Evolutionary conservation across 2,888 invertebrate species (phyloP), one percentile per base, ranked within the genome.

Genomic region (Mesodorylaimus sp.): DNA sequence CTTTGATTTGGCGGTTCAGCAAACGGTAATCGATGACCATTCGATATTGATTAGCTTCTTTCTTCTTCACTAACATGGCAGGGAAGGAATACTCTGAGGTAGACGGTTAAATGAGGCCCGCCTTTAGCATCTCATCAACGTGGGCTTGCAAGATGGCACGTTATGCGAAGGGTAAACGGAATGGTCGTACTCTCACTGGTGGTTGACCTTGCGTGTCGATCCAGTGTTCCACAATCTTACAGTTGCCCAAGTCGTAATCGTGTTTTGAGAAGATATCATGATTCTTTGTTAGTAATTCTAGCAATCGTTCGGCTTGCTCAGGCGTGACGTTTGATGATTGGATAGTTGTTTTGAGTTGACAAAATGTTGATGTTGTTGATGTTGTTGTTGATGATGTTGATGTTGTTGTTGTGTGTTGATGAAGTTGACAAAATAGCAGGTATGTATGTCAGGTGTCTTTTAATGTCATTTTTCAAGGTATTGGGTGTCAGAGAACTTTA

Each of bases 61-160:
- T 62, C 54, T 65, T 67, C 24, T 55, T 56, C 1, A 64, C 63
- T 2, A 67, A 45, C 7, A 65, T 60, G 3, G 63, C 55, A 1
- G 64, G 65, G 1, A 60, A 55, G 7, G 60, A 55, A 60, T 61
- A 68, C 1, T 64, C 62, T 28, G 59, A 59, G 2, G 49, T 51
- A 2, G 60, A 61, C 2, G 54, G 60, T 27, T 56, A 50, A 27
- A 51, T 51, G 23, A 53, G 43, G 3, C 45, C 50, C 7, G 7
- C 5, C 5, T 39, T n/a, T 19, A 19, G 19, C 41, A 39, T 39
- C 21, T 39, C 41, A 23, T 39, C 41, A 19, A 39, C 21, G 5
- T 39, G 41, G 19, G 19, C 21, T 39, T 39, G 13, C 5, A n/a
- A 19, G 5, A 19, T 23, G 5, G 10, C 41, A 7, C 21, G 13